phyloP scores from a whole-genome alignment of 2,797 vertebrate species.

The Sebastes trivittatus region DNA sequence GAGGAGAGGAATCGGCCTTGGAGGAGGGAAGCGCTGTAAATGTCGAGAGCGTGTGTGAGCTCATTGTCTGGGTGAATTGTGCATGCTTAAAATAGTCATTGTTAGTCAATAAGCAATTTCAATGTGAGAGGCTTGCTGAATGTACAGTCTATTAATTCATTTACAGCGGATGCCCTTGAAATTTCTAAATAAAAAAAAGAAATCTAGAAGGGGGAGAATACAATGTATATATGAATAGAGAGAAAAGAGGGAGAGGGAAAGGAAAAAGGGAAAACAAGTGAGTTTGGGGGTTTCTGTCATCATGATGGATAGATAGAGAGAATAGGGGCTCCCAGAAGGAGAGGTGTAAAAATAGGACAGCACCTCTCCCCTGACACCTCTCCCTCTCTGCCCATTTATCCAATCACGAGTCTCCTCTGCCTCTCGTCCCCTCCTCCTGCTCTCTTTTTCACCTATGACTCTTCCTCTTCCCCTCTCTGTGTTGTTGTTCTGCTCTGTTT shows the following conservation, averaged over 20 bases:
- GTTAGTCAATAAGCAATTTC: constrained; percentile 68
- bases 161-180: constrained; percentile 34
- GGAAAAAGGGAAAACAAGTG: constrained; percentile 23
- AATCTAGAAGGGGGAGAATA: neutral
- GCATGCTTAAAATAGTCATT: constrained; percentile 61
- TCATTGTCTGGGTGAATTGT: constrained; percentile 49
- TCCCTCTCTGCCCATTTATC: constrained; percentile 67
- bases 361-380: constrained; percentile 65
- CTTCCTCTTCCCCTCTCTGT: constrained; percentile 4
- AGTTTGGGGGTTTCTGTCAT: constrained; percentile 71
- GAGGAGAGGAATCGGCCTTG: constrained; percentile 29
- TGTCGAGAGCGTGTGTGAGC: neutral
- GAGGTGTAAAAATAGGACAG: constrained; percentile 78
- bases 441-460: neutral
- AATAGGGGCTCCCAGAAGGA: constrained; percentile 72
- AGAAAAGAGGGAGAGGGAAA: neutral
- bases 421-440: constrained; percentile 7
- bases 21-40: neutral
- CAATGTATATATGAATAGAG: neutral
- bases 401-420: constrained; percentile 57
- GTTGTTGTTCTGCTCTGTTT: constrained; percentile 31
- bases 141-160: constrained; percentile 39
- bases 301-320: constrained; percentile 76
- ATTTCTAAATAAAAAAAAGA: neutral
- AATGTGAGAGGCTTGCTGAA: constrained; percentile 28